These are phyloP conservation scores for Heliothis virescens DNA, from an alignment of 1,140 invertebrate genomes.

Conservation along the genomic window DNA sequence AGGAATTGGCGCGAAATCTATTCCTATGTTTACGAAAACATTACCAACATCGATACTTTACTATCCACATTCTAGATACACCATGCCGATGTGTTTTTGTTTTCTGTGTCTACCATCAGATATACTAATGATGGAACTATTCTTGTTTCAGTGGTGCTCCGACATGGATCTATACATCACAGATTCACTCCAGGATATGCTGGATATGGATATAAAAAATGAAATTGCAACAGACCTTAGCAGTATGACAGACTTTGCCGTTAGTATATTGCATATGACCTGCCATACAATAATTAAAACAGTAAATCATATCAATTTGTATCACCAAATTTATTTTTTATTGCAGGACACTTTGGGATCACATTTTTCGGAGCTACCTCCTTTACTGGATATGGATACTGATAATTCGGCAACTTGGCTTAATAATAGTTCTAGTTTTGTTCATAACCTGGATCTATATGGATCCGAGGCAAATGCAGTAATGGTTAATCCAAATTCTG, in stretches of 20 bases:
- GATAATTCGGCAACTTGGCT: slow-evolving; percentile 87
- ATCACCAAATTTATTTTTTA: slow-evolving; percentile 1
- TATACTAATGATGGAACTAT: background rate
- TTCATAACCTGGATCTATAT: slow-evolving; percentile 90
- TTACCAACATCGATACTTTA: too few species aligned
- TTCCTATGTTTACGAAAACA: too few species aligned
- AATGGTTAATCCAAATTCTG: slow-evolving; percentile 93
- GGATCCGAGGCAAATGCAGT: slow-evolving; percentile 90
- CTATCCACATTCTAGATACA: too few species aligned
- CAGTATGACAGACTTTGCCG: slow-evolving; percentile 88
- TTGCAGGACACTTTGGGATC: slow-evolving; percentile 84
- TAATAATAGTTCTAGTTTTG: slow-evolving; percentile 87
- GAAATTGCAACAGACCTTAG: slow-evolving; percentile 92
- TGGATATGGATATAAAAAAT: slow-evolving; percentile 93
- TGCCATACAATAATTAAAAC: background rate
- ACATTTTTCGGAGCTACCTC: slow-evolving; percentile 89
- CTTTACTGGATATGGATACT: slow-evolving; percentile 89
- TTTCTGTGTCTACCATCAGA: too few species aligned
- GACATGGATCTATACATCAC: slow-evolving; percentile 88
- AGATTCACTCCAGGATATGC: slow-evolving; percentile 91
- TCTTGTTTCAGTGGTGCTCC: slow-evolving; percentile 84
- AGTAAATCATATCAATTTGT: too few species aligned
- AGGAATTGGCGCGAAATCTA: too few species aligned
- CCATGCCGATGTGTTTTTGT: too few species aligned
- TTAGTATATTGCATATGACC: slow-evolving; percentile 63